Conservation (phyloP, 2,113 vertebrate genomes). For the Alethe diademata region DNA sequence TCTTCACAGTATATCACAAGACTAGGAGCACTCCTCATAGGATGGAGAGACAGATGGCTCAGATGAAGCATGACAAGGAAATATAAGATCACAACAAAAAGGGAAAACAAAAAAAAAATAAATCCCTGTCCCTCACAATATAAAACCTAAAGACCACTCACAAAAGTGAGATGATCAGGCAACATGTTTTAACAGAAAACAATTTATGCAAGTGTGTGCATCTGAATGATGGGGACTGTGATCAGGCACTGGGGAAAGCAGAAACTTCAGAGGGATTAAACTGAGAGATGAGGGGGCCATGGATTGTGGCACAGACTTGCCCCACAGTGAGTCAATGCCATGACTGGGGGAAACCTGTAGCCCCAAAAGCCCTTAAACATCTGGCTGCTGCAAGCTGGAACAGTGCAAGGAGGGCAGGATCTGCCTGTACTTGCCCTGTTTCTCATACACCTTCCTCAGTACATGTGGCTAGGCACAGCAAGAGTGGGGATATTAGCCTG, state of each 20-base stretch:
- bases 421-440: constrained; percentile 6
- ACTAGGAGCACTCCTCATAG: not conserved
- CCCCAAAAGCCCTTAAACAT: not conserved
- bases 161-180: not conserved
- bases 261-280: not conserved
- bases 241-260: not conserved
- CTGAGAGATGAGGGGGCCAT: not conserved
- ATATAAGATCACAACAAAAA: not conserved
- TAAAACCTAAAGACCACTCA: not conserved
- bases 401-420: not conserved
- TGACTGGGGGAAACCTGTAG: not conserved
- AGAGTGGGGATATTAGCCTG: not conserved
- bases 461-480: not conserved
- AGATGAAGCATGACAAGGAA: not conserved
- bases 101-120: not conserved
- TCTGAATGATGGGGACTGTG: not conserved
- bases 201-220: not conserved
- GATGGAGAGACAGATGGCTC: not conserved
- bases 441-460: not conserved
- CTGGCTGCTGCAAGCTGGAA: not conserved
- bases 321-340: not conserved
- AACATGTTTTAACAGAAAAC: not conserved
- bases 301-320: not conserved
- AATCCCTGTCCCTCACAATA: not conserved
- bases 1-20: not conserved